Percentiles rank a stretch among this genome's conserved stretches.
These are phyloP conservation scores for Mus minutoides DNA, from an alignment of 2,797 vertebrate species.

Conservation along the genomic window DNA sequence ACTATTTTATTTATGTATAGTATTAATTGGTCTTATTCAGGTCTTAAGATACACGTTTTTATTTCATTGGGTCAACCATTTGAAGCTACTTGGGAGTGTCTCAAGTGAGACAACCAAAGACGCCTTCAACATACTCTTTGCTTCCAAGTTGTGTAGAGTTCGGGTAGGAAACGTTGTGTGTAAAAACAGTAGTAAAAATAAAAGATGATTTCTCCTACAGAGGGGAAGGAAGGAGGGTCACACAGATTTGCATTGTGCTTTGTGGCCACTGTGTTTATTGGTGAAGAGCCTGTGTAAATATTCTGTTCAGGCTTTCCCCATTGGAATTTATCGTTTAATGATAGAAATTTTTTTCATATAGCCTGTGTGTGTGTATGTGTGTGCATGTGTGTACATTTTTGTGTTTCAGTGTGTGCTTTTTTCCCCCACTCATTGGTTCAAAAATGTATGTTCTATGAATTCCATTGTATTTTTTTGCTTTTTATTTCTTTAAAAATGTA, in stretches of 20 bases:
- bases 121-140: not conserved
- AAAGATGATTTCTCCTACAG: not conserved
- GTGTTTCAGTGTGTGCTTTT: not conserved
- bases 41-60: slow-evolving; percentile 8
- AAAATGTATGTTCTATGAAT: slow-evolving; percentile 31
- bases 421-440: slow-evolving; percentile 36
- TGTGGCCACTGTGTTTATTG: not conserved
- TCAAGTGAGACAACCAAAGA: not conserved
- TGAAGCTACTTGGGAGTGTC: not conserved
- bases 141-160: not conserved
- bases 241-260: not conserved
- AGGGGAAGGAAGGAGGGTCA: not conserved
- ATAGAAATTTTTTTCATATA: not conserved
- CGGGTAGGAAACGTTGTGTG: not conserved
- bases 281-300: not conserved
- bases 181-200: not conserved
- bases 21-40: not conserved
- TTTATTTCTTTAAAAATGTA: not conserved
- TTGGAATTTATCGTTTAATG: not conserved
- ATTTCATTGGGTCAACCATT: slow-evolving; percentile 9
- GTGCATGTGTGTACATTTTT: not conserved
- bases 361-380: not conserved
- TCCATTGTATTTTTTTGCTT: not conserved
- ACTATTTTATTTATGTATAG: slow-evolving; percentile 10
- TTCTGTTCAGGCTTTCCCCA: slow-evolving; percentile 22